Conservation (phyloP, 2,888 invertebrate species). For the Caenorhabditis uteleia region DNA sequence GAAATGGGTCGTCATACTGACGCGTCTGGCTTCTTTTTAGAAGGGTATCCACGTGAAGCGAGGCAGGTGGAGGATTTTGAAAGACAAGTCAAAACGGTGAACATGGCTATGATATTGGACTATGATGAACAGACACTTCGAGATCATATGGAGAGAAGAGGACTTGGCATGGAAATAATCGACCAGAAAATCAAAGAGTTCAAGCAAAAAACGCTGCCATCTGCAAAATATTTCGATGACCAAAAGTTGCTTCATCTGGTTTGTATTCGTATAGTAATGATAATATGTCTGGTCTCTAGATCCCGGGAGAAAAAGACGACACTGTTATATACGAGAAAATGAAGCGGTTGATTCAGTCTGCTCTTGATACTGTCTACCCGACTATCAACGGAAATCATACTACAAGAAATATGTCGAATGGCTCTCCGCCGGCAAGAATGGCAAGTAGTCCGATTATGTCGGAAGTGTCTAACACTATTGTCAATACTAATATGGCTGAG, state of each 20-base stretch:
- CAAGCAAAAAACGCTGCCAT: slow-evolving; percentile 69
- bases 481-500: slow-evolving; percentile 17
- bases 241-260: slow-evolving; percentile 68
- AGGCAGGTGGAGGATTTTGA: slow-evolving; percentile 69
- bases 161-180: slow-evolving; percentile 56
- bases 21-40: slow-evolving; percentile 64
- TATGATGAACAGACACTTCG: slow-evolving; percentile 68
- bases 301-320: slow-evolving; percentile 69
- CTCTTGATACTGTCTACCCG: slow-evolving; percentile 58
- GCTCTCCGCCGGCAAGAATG: neutral
- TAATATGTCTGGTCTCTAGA: slow-evolving; percentile 43
- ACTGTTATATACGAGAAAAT: slow-evolving; percentile 64
- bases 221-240: slow-evolving; percentile 70
- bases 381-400: no score
- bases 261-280: neutral
- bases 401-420: neutral
- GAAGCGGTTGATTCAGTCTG: slow-evolving; percentile 56
- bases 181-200: slow-evolving; percentile 63
- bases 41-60: slow-evolving; percentile 68
- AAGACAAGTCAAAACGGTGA: slow-evolving; percentile 62
- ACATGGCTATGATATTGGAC: slow-evolving; percentile 69
- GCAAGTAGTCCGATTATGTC: slow-evolving; percentile 15
- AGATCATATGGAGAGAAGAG: slow-evolving; percentile 65
- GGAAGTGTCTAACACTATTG: slow-evolving; percentile 12
- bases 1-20: slow-evolving; percentile 66